phyloP scores from a whole-genome alignment of 92 coral and sea anemone genomes.

The Paragorgia papillata region DNA sequence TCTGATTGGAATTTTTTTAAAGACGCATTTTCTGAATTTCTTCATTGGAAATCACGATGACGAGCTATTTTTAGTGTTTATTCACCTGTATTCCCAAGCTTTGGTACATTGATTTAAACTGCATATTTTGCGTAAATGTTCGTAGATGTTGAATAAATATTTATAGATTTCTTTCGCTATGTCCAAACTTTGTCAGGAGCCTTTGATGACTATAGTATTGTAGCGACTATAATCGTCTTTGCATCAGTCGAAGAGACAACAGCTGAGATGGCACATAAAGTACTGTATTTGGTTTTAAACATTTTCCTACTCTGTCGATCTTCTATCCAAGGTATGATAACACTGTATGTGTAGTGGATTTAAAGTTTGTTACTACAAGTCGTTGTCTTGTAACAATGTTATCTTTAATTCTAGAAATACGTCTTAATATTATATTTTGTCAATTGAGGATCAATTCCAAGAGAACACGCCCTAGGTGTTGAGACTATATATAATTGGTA shows the following conservation, averaged over 20 bases:
- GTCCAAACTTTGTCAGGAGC: background rate
- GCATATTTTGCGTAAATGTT: background rate
- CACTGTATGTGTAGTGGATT: too few relatives aligned
- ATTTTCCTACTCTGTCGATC: slow-evolving; percentile 4
- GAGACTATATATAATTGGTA: too few relatives aligned
- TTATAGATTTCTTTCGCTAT: background rate
- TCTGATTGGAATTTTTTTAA: too few relatives aligned
- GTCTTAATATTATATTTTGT: too few relatives aligned
- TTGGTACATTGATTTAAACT: too few relatives aligned
- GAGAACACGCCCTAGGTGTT: too few relatives aligned
- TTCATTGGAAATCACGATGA: background rate
- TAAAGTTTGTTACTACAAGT: too few relatives aligned
- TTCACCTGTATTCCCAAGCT: slow-evolving; percentile 17
- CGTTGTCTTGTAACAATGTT: too few relatives aligned
- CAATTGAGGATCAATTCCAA: too few relatives aligned
- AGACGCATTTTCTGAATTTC: too few relatives aligned
- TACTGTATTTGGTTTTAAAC: slow-evolving; percentile 10
- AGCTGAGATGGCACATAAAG: slow-evolving; percentile 1
- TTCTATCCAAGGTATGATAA: slow-evolving; percentile 20
- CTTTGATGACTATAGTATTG: background rate
- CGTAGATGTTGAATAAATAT: background rate
- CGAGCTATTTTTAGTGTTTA: background rate
- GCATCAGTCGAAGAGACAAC: too few relatives aligned
- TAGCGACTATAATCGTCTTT: background rate
- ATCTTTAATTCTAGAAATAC: too few relatives aligned